A percentile compares a stretch with the other conserved stretches of the same genome.
Evolutionary conservation across 37 sponge, comb jelly and placozoan genomes (phyloP).

Genomic region (Halichondria panicea): DNA sequence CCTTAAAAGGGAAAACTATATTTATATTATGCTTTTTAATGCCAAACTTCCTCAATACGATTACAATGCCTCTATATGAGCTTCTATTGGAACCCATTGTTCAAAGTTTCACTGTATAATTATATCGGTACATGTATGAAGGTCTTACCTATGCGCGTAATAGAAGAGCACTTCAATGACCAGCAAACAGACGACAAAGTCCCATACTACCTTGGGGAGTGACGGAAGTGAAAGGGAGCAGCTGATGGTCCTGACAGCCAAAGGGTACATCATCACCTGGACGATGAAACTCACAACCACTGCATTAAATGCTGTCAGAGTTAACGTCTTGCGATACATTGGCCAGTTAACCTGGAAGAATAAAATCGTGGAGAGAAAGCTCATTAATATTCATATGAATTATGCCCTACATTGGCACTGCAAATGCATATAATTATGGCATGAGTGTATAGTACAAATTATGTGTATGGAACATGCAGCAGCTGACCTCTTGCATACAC

Average conservation of each 20-base stretch:
- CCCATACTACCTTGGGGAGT: slow-evolving; percentile 35
- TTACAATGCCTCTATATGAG: too few species aligned
- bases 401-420: too few species aligned
- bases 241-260: slow-evolving; percentile 30
- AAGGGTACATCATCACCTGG: slow-evolving; percentile 15
- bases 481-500: too few species aligned
- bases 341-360: slow-evolving; percentile 23
- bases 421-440: too few species aligned
- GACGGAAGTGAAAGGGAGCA: slow-evolving; percentile 76
- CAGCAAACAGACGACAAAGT: slow-evolving; percentile 55
- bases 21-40: too few species aligned
- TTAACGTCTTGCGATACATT: slow-evolving; percentile 51
- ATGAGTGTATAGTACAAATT: too few species aligned
- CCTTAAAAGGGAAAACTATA: too few species aligned
- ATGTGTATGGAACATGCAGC: too few species aligned
- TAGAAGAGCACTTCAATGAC: slow-evolving; percentile 81
- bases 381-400: too few species aligned
- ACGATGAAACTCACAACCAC: slow-evolving; percentile 41
- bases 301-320: slow-evolving; percentile 50
- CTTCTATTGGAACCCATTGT: too few species aligned
- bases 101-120: background rate
- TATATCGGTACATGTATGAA: background rate
- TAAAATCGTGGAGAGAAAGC: too few species aligned
- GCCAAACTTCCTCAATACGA: too few species aligned
- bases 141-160: slow-evolving; percentile 82